Evolutionary conservation across 2,113 vertebrate species (phyloP), one percentile per base, ranked within the genome.

Genomic region (Cyprinodon brontotheroides): DNA sequence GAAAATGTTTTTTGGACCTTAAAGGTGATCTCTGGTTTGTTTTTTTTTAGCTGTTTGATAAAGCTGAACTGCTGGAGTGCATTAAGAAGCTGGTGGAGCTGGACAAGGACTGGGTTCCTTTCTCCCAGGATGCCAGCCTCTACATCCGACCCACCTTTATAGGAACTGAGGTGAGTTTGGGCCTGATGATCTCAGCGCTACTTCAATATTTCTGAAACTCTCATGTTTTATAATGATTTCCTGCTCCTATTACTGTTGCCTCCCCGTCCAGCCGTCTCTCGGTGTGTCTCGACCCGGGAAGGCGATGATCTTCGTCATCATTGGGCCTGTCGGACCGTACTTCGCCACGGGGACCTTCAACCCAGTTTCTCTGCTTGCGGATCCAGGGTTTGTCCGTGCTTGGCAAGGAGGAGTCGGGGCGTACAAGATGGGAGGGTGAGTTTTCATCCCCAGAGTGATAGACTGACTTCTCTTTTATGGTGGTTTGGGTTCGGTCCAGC

Each of bases 91-190:
- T 98, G 59, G 91, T 98, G 71, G 92, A 94, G 61, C 4, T 97
- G 6, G 97, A 98, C 74, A 93, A 94, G 84, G 95, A 96, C 20
- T 98, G 97, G 97, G 97, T 97, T 0, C 97, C 96, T 0, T 89
- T 91, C 43, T 93, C 94, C 0, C 70, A 76, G 0, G 78, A 87
- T 0, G 91, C 94, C 86, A 98, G 97, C 84, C 95, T 98, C 74
- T 98, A 98, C 43, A 95, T 97, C 85, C 92, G 97, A 60, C 97
- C 97, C 1, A 95, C 95, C n/a, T 92, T 95, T 68, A 94, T 98
- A 0, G 96, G 96, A 2, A 95, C 74, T 0, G 96, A 98, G 94
- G 97, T 97, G 83, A 89, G 85, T 17, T 20, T 10, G 2, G 14
- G 3, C 59, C 45, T 3, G 14, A 12, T 0, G 22, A 1, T 38